Evolutionary conservation across 2,113 vertebrate species (phyloP).

Genomic region (Hiodon tergisus): DNA sequence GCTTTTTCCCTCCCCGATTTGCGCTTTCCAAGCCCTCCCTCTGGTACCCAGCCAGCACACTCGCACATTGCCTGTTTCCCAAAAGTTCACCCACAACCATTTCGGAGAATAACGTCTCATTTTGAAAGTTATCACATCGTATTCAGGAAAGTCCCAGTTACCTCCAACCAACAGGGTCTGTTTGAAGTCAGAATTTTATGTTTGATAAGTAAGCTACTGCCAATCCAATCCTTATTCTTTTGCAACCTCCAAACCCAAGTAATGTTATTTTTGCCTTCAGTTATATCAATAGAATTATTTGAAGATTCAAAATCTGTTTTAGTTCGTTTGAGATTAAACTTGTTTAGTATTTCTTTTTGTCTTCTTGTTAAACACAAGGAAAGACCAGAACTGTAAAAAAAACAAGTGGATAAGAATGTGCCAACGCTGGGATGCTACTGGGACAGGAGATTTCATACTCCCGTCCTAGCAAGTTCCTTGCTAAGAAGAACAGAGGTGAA

Average conservation of each 20-base stretch:
- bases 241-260: not conserved
- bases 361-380: too few relatives aligned
- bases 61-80: not conserved
- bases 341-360: too few relatives aligned
- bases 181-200: not conserved
- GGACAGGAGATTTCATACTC: too few relatives aligned
- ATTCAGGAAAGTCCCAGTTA: constrained; percentile 15
- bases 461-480: too few relatives aligned
- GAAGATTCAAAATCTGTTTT: too few relatives aligned
- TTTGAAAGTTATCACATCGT: constrained; percentile 15
- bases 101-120: not conserved
- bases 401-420: too few relatives aligned
- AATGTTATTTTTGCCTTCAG: not conserved
- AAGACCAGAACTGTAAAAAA: too few relatives aligned
- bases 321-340: too few relatives aligned
- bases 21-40: not conserved
- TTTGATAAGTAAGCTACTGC: not conserved
- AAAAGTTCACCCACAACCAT: constrained; percentile 7
- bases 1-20: not conserved
- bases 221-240: not conserved
- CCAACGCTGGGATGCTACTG: too few relatives aligned
- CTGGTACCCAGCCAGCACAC: not conserved
- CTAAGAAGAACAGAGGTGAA: too few relatives aligned
- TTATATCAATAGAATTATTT: not conserved
- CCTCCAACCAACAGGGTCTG: not conserved